Conservation (phyloP, 2,797 vertebrate species). For the Brotula barbata region DNA sequence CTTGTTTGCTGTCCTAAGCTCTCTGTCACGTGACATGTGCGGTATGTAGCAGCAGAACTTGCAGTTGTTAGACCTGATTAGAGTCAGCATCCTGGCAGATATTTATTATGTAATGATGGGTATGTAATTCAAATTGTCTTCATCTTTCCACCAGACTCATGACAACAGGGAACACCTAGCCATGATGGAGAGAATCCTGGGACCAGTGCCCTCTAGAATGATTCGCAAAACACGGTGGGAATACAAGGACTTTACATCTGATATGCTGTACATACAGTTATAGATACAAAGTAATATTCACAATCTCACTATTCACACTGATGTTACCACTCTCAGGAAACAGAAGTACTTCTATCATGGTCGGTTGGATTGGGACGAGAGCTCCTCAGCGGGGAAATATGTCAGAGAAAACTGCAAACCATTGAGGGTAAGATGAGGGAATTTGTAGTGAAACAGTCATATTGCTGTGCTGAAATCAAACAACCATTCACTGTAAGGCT, state of each 20-base stretch:
- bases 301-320: background rate
- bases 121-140: no score
- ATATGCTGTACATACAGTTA: no score
- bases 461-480: no score
- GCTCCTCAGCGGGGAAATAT: slow-evolving; percentile 93
- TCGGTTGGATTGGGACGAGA: slow-evolving; percentile 95
- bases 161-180: slow-evolving; percentile 98
- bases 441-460: background rate
- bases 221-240: slow-evolving; percentile 91
- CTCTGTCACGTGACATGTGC: background rate
- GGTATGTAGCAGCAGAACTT: background rate
- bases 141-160: slow-evolving; percentile 83
- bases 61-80: background rate
- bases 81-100: background rate
- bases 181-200: slow-evolving; percentile 98
- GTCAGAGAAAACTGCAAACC: slow-evolving; percentile 99
- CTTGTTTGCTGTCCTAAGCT: background rate
- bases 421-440: slow-evolving; percentile 82
- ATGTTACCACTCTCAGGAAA: slow-evolving; percentile 79
- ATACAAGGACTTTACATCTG: background rate
- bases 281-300: background rate
- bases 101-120: no score
- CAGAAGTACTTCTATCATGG: slow-evolving; percentile 99
- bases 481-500: background rate
- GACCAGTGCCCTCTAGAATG: slow-evolving; percentile 95